Evolutionary conservation across 2,797 vertebrate species (phyloP).

Genomic region (Anolis apletophallus): DNA sequence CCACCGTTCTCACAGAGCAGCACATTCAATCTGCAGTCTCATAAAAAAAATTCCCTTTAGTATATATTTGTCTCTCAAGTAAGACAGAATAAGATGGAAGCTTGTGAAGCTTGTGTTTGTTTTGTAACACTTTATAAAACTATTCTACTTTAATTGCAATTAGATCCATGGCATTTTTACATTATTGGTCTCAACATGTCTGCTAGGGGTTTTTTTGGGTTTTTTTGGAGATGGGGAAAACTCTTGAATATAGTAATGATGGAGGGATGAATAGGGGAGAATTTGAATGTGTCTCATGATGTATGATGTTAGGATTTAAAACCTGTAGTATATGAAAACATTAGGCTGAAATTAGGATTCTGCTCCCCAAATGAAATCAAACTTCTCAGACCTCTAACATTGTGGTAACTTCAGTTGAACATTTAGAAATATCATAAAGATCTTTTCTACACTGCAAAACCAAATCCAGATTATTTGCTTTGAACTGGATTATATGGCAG

Average conservation of each 20-base stretch:
- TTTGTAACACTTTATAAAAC: not conserved
- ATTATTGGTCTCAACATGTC: not conserved
- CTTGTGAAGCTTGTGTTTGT: not conserved
- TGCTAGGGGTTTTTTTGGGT: not conserved
- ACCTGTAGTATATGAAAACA: not conserved
- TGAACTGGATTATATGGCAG: too few relatives aligned
- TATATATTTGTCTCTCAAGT: conserved; percentile 18
- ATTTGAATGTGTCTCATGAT: not conserved
- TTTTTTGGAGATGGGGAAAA: not conserved
- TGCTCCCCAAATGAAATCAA: too few relatives aligned
- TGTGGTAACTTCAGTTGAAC: too few relatives aligned
- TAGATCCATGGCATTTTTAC: conserved; percentile 19
- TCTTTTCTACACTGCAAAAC: too few relatives aligned
- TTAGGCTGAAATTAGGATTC: not conserved
- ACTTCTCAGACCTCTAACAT: too few relatives aligned
- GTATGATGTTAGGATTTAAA: too few relatives aligned
- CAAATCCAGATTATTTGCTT: too few relatives aligned
- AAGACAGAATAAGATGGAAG: conserved; percentile 39
- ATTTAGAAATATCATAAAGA: too few relatives aligned
- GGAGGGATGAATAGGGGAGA: not conserved
- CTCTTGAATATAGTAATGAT: not conserved
- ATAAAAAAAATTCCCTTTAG: conserved; percentile 32
- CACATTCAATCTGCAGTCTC: conserved; percentile 27
- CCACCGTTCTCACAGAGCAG: conserved; percentile 18
- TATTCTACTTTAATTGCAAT: conserved; percentile 11